Base-by-base conservation (phyloP, 2,797 vertebrate species). In the Leptatherina wallacei region DNA sequence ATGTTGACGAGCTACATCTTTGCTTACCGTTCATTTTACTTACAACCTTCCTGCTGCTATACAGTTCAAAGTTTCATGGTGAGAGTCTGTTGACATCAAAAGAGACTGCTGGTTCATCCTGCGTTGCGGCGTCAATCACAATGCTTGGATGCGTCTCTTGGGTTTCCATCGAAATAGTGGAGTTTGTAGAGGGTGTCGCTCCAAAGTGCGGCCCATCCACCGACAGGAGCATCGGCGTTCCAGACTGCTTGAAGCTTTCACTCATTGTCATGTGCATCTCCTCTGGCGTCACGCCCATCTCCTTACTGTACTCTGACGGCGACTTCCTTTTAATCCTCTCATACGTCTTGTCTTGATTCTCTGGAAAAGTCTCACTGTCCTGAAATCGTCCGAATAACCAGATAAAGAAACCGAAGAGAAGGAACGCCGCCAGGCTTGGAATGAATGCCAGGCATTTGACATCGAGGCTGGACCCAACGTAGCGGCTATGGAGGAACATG, bases 401-500 rank as follows among this genome's bases (percentile, higher is more conserved):
- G 75, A 99, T 93, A 85, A 99, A 98, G 92, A 98, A 98, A 54
- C 97, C 98, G 54, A 98, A 98, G 81, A 98, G 95, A 73, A 95
- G 92, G 38, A 99, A 99, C 18, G 97, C 97, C 10, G 96, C 92
- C 81, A 99, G 90, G 83, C 96, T 97, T 2, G 98, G 98, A 82
- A 99, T 94, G 85, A 99, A 99, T 24, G 97, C 98, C 89, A 99
- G 91, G 80, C 97, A 98, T 91, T 98, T 99, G 83, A 98, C 86
- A 73, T 98, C 94, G 35, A 99, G 93, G 80, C 96, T 96, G 61
- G 96, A 89, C n/a, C 97, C 97, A 3, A 83, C 92, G 81, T 95
- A 99, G 70, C 97, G 96, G 91, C 98, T 99, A 85, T 98, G 96
- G 40, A 99, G 93, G 85, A 99, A 98, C 96, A 98, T 95, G 88